A percentile compares a stretch with the other conserved stretches of the same genome.
phyloP scores from a whole-genome alignment of 2,797 vertebrate species.

The Sebastes miniatus region DNA sequence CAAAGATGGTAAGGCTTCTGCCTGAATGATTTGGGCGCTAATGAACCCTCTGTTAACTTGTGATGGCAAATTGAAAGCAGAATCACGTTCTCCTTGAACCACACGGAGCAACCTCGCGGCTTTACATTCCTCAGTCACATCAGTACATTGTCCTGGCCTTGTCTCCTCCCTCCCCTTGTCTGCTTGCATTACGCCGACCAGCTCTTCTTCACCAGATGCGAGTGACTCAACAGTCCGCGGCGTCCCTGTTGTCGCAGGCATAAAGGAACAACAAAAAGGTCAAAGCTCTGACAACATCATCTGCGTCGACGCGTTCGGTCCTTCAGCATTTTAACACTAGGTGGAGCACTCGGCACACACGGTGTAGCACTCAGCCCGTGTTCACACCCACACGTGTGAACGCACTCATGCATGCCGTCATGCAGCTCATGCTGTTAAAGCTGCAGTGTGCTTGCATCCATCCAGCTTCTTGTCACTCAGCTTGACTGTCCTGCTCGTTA shows the following conservation, averaged over 20 bases:
- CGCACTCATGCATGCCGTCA: constrained; percentile 34
- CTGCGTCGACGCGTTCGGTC: background rate
- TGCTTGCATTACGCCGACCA: background rate
- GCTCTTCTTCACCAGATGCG: background rate
- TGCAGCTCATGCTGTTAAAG: constrained; percentile 42
- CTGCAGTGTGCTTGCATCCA: constrained; percentile 26
- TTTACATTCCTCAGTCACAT: constrained; percentile 13
- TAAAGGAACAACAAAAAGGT: constrained; percentile 47
- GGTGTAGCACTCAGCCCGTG: background rate
- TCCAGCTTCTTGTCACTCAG: constrained; percentile 20
- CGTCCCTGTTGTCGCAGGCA: constrained; percentile 53
- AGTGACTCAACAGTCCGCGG: constrained; percentile 51
- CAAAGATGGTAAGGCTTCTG: background rate
- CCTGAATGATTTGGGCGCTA: constrained; percentile 41
- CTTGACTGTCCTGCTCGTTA: constrained; percentile 29
- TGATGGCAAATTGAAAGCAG: constrained; percentile 40
- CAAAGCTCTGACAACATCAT: constrained; percentile 36
- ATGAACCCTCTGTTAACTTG: constrained; percentile 42
- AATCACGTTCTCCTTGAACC: constrained; percentile 68
- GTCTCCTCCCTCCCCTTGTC: background rate
- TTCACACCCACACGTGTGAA: constrained; percentile 48
- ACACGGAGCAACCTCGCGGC: constrained; percentile 1
- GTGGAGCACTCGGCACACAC: constrained; percentile 67
- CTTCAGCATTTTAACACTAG: constrained; percentile 59
- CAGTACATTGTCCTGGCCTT: background rate